Percentiles rank a stretch among this genome's conserved stretches.
Conservation (phyloP, 2,888 invertebrate genomes). For the Pseudococcus viburni region DNA sequence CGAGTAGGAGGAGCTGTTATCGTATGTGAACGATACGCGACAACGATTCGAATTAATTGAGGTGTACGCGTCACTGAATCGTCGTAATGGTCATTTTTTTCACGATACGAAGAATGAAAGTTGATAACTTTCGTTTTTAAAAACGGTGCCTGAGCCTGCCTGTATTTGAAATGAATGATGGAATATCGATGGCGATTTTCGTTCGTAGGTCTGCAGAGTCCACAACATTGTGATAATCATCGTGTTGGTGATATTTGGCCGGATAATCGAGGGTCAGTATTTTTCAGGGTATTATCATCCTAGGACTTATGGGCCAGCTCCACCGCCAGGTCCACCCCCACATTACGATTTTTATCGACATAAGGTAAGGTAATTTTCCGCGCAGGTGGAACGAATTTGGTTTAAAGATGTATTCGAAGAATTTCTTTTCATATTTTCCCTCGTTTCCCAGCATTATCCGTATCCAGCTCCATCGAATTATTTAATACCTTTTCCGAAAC, state of each 20-base stretch:
- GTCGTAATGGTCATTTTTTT: background rate
- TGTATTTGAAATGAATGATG: background rate
- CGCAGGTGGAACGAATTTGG: too few relatives aligned
- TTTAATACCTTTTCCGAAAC: constrained; percentile 27
- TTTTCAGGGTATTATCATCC: constrained; percentile 32
- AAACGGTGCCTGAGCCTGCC: background rate
- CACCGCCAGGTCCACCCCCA: background rate
- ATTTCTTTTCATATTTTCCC: background rate
- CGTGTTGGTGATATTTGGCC: background rate
- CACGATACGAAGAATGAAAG: constrained; percentile 1
- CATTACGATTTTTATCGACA: constrained; percentile 9
- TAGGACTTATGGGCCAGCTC: constrained; percentile 24
- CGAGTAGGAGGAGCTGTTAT: constrained; percentile 89
- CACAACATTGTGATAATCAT: background rate
- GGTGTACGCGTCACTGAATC: background rate
- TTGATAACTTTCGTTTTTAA: background rate
- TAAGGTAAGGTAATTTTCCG: background rate
- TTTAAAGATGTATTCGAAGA: background rate
- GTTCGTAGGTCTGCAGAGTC: background rate
- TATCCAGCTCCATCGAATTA: constrained; percentile 43
- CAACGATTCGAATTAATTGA: constrained; percentile 1
- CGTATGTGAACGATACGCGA: constrained; percentile 76
- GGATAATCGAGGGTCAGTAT: constrained; percentile 4
- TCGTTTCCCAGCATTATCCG: background rate
- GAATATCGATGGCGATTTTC: background rate